Conservation (phyloP, 1,140 invertebrate species). For the Eufriesea mexicana region DNA sequence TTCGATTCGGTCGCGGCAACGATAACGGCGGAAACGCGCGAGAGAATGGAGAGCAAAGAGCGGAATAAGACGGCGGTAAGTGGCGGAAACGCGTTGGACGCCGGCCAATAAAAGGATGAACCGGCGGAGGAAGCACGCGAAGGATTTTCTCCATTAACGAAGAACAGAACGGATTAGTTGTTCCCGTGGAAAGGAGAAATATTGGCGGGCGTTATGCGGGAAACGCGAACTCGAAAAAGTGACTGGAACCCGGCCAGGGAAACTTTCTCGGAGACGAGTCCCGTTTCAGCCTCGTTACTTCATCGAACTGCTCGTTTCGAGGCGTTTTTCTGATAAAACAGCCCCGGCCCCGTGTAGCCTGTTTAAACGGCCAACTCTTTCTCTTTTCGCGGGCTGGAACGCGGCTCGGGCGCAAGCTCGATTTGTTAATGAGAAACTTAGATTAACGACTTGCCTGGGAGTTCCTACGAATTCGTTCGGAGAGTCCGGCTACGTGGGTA, state of each 20-base stretch:
- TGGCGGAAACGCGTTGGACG: constrained; percentile 37
- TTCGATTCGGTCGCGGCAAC: not conserved
- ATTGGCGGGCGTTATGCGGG: constrained; percentile 14
- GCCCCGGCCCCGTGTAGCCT: not conserved
- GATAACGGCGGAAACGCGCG: not conserved
- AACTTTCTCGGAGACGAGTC: constrained; percentile 2
- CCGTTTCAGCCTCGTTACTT: constrained; percentile 30
- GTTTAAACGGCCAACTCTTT: constrained; percentile 11
- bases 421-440: constrained; percentile 47
- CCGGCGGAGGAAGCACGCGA: constrained; percentile 26
- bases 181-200: constrained; percentile 33
- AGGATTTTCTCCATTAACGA: constrained; percentile 55
- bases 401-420: not conserved
- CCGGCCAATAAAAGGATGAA: constrained; percentile 44
- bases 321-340: constrained; percentile 40
- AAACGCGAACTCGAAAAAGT: constrained; percentile 35
- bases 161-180: constrained; percentile 58
- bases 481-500: not conserved
- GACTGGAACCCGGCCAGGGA: constrained; percentile 67
- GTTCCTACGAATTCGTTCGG: constrained; percentile 22
- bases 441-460: constrained; percentile 27
- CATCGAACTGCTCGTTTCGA: constrained; percentile 23
- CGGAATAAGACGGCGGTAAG: constrained; percentile 28
- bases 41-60: not conserved
- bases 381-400: too few species aligned